Evolutionary conservation across 2,113 vertebrate species (phyloP).

Genomic region (Perca fluviatilis): DNA sequence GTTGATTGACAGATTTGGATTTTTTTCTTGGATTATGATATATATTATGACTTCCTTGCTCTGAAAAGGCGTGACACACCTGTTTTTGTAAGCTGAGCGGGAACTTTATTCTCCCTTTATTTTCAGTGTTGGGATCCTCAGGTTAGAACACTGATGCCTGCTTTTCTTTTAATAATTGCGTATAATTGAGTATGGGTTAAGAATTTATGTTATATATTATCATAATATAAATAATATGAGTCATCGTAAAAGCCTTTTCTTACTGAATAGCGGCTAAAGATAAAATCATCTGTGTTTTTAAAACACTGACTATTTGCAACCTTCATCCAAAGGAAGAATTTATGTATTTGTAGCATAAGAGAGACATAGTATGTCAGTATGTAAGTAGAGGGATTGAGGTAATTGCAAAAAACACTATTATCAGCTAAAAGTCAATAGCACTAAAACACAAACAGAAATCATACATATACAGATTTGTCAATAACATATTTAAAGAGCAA

Average conservation of each 20-base stretch:
- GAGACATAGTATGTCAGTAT: background rate
- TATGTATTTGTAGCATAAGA: constrained; percentile 4
- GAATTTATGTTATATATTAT: constrained; percentile 50
- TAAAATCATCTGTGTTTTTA: constrained; percentile 15
- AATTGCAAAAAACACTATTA: background rate
- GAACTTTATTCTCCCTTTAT: constrained; percentile 16
- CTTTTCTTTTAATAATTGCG: constrained; percentile 24
- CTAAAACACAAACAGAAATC: background rate
- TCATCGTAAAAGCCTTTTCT: background rate
- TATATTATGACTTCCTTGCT: background rate
- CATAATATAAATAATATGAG: constrained; percentile 26
- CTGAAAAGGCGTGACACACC: background rate
- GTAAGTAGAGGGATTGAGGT: background rate
- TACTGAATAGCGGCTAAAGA: constrained; percentile 8
- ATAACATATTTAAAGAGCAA: background rate
- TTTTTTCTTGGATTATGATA: background rate
- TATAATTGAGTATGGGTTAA: constrained; percentile 33
- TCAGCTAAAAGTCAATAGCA: background rate
- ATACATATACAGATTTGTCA: background rate
- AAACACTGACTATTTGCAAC: constrained; percentile 3
- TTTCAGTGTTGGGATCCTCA: background rate
- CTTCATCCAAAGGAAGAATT: background rate
- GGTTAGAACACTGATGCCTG: constrained; percentile 1
- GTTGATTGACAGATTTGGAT: background rate
- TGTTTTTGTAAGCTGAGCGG: background rate